A percentile compares a stretch with the other conserved stretches of the same genome.
phyloP scores from a whole-genome alignment of 2,888 invertebrate genomes.

The Blastobasis lacticolella region DNA sequence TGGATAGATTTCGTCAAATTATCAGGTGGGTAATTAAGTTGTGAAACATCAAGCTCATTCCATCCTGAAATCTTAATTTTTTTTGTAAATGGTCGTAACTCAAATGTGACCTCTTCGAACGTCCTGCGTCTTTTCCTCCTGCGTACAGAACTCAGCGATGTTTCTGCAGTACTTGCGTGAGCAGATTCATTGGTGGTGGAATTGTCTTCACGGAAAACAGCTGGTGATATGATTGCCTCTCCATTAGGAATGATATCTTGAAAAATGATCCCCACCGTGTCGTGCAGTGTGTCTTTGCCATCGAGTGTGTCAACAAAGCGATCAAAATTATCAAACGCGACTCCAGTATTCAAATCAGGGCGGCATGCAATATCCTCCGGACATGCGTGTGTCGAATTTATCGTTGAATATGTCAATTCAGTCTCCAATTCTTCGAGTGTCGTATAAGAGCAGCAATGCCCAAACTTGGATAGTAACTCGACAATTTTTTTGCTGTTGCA shows the following conservation, averaged over 20 bases:
- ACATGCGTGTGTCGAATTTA: conserved; percentile 2
- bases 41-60: conserved; percentile 12
- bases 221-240: conserved; percentile 5
- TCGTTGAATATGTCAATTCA: conserved; percentile 21
- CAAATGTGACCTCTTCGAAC: conserved; percentile 14
- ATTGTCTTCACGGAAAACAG: conserved; percentile 9
- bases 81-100: conserved; percentile 16
- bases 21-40: conserved; percentile 15
- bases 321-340: conserved; percentile 10
- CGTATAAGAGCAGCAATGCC: conserved; percentile 23
- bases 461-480: conserved; percentile 13
- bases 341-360: conserved; percentile 18
- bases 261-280: conserved; percentile 14
- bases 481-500: conserved; percentile 16
- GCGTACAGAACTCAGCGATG: conserved; percentile 3
- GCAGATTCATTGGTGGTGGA: conserved; percentile 8
- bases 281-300: conserved; percentile 7
- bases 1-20: conserved; percentile 12
- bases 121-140: conserved; percentile 17
- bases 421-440: too few species aligned
- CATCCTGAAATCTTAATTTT: conserved; percentile 19
- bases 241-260: conserved; percentile 5
- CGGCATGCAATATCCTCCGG: conserved; percentile 5
- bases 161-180: conserved; percentile 5
- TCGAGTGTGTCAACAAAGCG: neutral